These are phyloP conservation scores for Enteromius unitaeniatus DNA, from an alignment of 2,797 vertebrate genomes.

Conservation along the genomic window DNA sequence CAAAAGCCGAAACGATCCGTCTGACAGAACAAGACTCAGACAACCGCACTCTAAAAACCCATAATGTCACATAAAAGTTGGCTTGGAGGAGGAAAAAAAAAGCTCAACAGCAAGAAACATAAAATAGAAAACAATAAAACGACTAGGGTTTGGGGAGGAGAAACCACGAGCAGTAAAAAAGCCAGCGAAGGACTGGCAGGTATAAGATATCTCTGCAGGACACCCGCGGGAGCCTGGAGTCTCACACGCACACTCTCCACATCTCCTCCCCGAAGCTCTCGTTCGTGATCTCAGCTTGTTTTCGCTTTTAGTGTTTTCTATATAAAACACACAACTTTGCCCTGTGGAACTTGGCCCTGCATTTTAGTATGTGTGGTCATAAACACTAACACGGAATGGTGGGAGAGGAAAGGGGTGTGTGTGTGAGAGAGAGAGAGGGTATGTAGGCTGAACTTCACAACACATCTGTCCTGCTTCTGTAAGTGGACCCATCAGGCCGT, in stretches of 20 bases:
- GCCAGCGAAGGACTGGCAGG: constrained; percentile 60
- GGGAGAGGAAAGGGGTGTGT: constrained; percentile 9
- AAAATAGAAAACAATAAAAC: constrained; percentile 54
- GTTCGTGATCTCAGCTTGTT: constrained; percentile 79
- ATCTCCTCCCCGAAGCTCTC: constrained; percentile 40
- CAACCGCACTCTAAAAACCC: constrained; percentile 38
- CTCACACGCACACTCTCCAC: constrained; percentile 63
- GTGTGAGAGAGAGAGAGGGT: not conserved
- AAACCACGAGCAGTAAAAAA: constrained; percentile 53
- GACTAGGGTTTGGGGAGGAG: constrained; percentile 53
- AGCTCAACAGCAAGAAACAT: constrained; percentile 33
- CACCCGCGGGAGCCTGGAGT: constrained; percentile 50
- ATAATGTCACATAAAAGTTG: constrained; percentile 48
- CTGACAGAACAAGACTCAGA: constrained; percentile 21
- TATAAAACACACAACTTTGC: constrained; percentile 71
- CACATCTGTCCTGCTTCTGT: constrained; percentile 20
- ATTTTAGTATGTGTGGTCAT: constrained; percentile 60
- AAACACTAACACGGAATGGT: constrained; percentile 59
- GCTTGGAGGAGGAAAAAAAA: constrained; percentile 33
- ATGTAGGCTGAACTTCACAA: constrained; percentile 5
- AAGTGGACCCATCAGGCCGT: constrained; percentile 7
- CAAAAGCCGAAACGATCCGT: not conserved
- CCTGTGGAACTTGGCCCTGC: constrained; percentile 60
- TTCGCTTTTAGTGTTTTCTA: constrained; percentile 79
- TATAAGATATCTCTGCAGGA: constrained; percentile 61